Conservation (phyloP, 2,888 invertebrate genomes). For the Hedychridium roseum region DNA sequence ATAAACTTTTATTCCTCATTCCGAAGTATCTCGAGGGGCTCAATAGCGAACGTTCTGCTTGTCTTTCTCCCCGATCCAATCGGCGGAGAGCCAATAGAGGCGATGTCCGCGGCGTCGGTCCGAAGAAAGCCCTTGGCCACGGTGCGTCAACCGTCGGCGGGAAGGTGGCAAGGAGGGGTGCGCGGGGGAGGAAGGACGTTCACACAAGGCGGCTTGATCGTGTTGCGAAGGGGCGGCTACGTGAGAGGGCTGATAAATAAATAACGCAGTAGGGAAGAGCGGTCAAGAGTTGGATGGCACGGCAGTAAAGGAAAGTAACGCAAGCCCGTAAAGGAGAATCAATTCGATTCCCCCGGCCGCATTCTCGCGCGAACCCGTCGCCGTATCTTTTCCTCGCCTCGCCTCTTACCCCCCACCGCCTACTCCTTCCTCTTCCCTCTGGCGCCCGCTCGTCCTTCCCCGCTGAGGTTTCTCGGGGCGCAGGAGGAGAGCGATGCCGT, state of each 20-base stretch:
- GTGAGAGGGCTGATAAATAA: constrained; percentile 49
- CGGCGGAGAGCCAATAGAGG: too few relatives aligned
- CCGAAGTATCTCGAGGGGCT: too few relatives aligned
- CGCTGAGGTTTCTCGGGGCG: too few relatives aligned
- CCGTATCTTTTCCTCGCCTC: constrained; percentile 31
- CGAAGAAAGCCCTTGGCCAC: too few relatives aligned
- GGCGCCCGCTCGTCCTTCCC: constrained; percentile 24
- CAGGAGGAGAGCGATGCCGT: too few relatives aligned
- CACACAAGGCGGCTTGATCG: constrained; percentile 19
- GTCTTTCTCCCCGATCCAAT: too few relatives aligned
- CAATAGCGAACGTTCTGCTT: too few relatives aligned
- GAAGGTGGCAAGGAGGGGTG: constrained; percentile 3
- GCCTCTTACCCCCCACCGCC: constrained; percentile 15
- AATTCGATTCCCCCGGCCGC: constrained; percentile 55
- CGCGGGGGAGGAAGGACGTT: constrained; percentile 22
- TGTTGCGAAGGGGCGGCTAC: constrained; percentile 22
- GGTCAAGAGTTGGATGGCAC: constrained; percentile 47
- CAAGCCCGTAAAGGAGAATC: constrained; percentile 59
- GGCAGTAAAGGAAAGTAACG: constrained; percentile 53
- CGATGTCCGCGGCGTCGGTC: too few relatives aligned
- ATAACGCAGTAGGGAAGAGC: constrained; percentile 32
- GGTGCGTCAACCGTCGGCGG: too few relatives aligned
- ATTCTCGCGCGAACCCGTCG: constrained; percentile 28
- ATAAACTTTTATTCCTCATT: too few relatives aligned
- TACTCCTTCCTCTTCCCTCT: background rate